Conservation (phyloP, 37 sponge, comb jelly and placozoan genomes). For the Chondrilla cf. caribensis region DNA sequence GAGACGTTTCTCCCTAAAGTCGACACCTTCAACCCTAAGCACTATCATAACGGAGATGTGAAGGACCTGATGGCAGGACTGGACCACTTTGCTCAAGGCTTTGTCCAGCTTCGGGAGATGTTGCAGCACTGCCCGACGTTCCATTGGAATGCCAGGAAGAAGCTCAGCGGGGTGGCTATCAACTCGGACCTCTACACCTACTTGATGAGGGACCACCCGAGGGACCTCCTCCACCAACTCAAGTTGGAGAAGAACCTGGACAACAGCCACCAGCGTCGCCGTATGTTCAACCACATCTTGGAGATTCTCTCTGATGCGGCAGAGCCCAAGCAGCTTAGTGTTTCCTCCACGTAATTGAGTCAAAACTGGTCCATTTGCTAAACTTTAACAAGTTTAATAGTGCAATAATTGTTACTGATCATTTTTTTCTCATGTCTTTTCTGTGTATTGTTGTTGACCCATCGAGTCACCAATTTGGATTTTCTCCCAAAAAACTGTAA, state of each 20-base stretch:
- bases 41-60: conserved; percentile 7
- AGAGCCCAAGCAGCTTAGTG: neutral
- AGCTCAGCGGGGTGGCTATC: conserved; percentile 24
- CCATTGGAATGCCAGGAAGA: conserved; percentile 46
- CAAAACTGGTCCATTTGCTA: too few relatives aligned
- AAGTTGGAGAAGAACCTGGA: conserved; percentile 27
- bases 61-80: conserved; percentile 40
- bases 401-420: too few relatives aligned
- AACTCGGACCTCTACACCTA: conserved; percentile 58
- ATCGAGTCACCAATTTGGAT: too few relatives aligned
- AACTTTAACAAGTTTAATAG: too few relatives aligned
- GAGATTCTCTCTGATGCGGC: conserved; percentile 24
- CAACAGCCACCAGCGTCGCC: conserved; percentile 41
- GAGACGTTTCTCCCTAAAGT: conserved; percentile 41
- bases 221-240: conserved; percentile 49
- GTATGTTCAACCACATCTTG: conserved; percentile 51
- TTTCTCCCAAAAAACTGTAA: too few relatives aligned
- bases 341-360: neutral
- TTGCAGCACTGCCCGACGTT: conserved; percentile 36
- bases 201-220: conserved; percentile 52
- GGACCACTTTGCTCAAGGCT: conserved; percentile 3
- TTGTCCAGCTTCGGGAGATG: conserved; percentile 38
- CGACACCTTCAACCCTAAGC: neutral
- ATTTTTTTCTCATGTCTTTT: too few relatives aligned
- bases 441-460: too few relatives aligned